Percentiles rank a stretch among this genome's conserved stretches.
These are phyloP conservation scores for Thalpophila matura DNA, from an alignment of 2,888 invertebrate species.

Conservation along the genomic window DNA sequence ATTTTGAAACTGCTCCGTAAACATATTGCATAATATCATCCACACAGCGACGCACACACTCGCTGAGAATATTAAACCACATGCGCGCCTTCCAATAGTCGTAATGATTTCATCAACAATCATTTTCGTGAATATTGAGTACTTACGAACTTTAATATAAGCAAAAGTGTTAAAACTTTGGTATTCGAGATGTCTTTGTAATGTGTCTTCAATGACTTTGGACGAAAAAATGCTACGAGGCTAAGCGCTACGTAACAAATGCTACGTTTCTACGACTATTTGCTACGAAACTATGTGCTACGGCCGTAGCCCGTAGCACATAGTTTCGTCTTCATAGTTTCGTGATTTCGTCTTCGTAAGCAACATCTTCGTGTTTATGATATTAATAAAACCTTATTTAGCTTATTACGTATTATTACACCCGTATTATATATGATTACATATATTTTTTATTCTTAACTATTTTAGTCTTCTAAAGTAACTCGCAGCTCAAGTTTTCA, in stretches of 20 bases:
- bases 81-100: slow-evolving; percentile 2
- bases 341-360: neutral
- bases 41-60: neutral
- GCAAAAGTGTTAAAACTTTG: neutral
- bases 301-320: neutral
- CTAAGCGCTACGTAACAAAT: neutral
- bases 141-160: neutral
- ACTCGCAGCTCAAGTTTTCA: slow-evolving; percentile 1
- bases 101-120: slow-evolving; percentile 13
- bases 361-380: neutral
- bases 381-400: too few relatives aligned
- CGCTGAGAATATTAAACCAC: slow-evolving; percentile 11
- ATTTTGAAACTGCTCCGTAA: slow-evolving; percentile 59
- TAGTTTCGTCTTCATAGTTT: neutral
- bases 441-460: neutral
- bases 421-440: too few relatives aligned
- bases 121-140: neutral
- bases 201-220: neutral
- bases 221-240: neutral
- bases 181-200: neutral
- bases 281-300: slow-evolving; percentile 1
- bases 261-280: slow-evolving; percentile 1
- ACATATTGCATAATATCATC: slow-evolving; percentile 48
- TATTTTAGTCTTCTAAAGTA: neutral
- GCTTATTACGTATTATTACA: too few relatives aligned